Base-by-base conservation (phyloP, 2,888 invertebrate genomes). In the Calameuta filiformis region DNA sequence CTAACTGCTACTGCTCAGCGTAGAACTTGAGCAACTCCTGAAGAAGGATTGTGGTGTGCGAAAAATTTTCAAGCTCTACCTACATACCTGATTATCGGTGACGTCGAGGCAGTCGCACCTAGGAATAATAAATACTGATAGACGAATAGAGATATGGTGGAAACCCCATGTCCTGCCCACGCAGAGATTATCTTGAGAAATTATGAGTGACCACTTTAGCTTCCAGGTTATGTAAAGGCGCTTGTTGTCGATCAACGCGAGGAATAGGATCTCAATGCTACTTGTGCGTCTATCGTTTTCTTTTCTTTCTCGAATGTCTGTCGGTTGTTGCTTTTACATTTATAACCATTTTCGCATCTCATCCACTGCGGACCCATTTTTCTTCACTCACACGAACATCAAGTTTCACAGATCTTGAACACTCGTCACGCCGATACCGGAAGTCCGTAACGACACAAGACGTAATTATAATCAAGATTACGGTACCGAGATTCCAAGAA, bases 41-140 rank as follows among this genome's bases (percentile, higher is more conserved):
- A 15, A 74, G 74, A 9, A 35, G 35, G 74, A 35, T 35, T 34
- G 74, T 6, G 35, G 35, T 11, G 74, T 74, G 74, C 35, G 33
- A 74, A 74, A 74, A 74, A 74, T 34, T 12, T 3, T 34, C 23
- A 31, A 33, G 71, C 74, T 35, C 78, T 79, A 73, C 75, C 76
- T 79, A 80, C 79, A 77, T 80, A 76, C 79, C 79, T 75, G 74
- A 31, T 23, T 75, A 68, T 6, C 75, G 77, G 77, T 6, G 75
- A 34, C 15, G 37, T 56, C 9, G 23, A 56, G 23, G 71, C 76
- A 34, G 81, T 81, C 75, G 82, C 86, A 82, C 83, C 85, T 85
- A 85, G 85, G 86, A 87, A 88, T 90, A 89, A 90, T 90, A 90
- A 90, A 90, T 89, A 87, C 86, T 87, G 89, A 89, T 89, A 87